These are phyloP conservation scores for Girardia tigrina DNA, from an alignment of 2,888 invertebrate genomes.

Conservation along the genomic window DNA sequence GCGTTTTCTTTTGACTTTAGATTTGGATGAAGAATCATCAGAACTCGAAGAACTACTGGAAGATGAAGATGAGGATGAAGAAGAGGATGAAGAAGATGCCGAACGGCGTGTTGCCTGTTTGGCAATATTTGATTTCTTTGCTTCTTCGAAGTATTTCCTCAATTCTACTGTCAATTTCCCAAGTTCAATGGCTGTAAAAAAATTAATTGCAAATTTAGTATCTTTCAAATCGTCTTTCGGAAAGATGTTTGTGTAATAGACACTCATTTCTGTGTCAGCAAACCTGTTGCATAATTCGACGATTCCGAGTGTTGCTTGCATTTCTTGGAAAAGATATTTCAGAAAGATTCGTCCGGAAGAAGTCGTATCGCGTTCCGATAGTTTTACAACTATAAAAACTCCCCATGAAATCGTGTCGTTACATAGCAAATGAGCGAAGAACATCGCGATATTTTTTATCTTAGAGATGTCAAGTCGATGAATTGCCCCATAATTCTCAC, in stretches of 20 bases:
- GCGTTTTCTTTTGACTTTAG: too few species aligned
- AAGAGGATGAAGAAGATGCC: background rate
- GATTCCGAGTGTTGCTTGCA: constrained; percentile 88
- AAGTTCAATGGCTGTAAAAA: constrained; percentile 87
- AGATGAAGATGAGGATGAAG: background rate
- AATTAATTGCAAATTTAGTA: constrained; percentile 89
- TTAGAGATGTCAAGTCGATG: constrained; percentile 89
- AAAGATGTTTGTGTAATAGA: constrained; percentile 75
- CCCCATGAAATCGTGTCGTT: constrained; percentile 93
- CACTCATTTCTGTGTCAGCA: constrained; percentile 73
- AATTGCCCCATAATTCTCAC: constrained; percentile 75
- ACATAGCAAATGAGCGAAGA: constrained; percentile 83
- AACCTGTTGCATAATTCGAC: constrained; percentile 74
- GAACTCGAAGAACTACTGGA: too few species aligned
- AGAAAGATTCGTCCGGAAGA: constrained; percentile 92
- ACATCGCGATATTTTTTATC: constrained; percentile 82
- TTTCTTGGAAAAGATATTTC: constrained; percentile 80
- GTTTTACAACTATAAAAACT: constrained; percentile 64
- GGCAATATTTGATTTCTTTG: background rate
- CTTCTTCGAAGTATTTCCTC: constrained; percentile 29
- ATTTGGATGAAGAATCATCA: too few species aligned
- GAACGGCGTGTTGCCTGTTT: background rate
- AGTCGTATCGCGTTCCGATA: constrained; percentile 92
- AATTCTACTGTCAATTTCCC: constrained; percentile 66
- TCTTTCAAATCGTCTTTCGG: constrained; percentile 88